Evolutionary conservation across 2,113 vertebrate genomes (phyloP).

Genomic region (Plecturocebus donacophilus): DNA sequence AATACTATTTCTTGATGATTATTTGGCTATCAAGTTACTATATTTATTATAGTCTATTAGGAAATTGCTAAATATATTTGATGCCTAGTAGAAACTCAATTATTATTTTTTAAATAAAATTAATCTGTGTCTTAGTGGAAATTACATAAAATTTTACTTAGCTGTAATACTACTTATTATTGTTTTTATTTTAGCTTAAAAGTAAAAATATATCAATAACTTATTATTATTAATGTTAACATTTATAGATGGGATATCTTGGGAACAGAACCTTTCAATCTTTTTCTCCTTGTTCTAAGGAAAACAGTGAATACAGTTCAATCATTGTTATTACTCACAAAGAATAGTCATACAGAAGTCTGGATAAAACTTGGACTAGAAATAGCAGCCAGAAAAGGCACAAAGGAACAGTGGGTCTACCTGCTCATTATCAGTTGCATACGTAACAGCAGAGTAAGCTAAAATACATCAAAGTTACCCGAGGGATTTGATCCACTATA

Average conservation of each 20-base stretch:
- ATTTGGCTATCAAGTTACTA: neutral
- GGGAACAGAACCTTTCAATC: neutral
- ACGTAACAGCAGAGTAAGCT: neutral
- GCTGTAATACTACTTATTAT: neutral
- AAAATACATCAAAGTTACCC: neutral
- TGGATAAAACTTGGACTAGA: neutral
- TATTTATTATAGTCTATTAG: neutral
- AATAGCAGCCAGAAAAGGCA: neutral
- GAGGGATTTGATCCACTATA: neutral
- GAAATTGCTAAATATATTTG: neutral
- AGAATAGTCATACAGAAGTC: neutral
- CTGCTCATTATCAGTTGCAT: neutral
- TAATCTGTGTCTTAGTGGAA: neutral
- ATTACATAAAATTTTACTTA: neutral
- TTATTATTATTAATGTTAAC: neutral
- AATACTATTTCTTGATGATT: neutral
- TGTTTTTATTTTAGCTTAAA: neutral
- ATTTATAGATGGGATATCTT: neutral
- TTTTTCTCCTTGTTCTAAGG: neutral
- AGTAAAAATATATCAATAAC: neutral
- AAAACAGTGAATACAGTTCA: neutral
- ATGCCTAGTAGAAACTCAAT: neutral
- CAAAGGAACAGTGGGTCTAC: neutral
- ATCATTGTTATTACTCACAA: neutral
- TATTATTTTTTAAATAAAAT: neutral